Evolutionary conservation across 30 jellyfish, hydroid and myxozoan genomes (phyloP), one percentile per base, ranked within the genome.

Genomic region (Morbakka virulenta): DNA sequence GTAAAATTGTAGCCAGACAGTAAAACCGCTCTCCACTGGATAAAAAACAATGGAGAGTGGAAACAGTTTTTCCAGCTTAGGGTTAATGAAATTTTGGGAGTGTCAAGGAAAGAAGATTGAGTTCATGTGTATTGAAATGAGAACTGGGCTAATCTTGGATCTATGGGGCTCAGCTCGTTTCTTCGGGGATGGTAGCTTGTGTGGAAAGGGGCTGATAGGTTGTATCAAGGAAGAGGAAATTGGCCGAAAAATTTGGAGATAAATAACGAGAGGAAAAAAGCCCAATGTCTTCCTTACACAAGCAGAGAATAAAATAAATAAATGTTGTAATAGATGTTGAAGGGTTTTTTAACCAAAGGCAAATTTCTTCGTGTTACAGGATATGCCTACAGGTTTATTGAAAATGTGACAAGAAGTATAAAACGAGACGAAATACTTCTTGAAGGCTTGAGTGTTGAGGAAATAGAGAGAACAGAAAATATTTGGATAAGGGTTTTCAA

Each of bases 151-250:
- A 87, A 82, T 35, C 22, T 82, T 4, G 88, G 87, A 26, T 70
- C 94, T 51, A 72, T 87, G 41, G 88, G 94, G 22, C 73, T 51
- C 87, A 0, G 85, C 86, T 11, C 34, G 50, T 9, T 23, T 28
- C 12, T 66, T 81, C 28, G 32, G 24, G 29, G 51, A 52, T 22
- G 32, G 72, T 28, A 49, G 32, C 32, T 47, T 81, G 62, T 81
- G 86, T 81, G 93, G 93, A 47, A 81, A 69, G 93, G 89, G 20
- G 87, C 93, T 29, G 22, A 33, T 4, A 67, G 86, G 93, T 50
- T 81, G 1, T 30, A 72, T 6, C 23, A 52, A 50, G 93, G 70
- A 52, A 52, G 53, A 36, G n/a, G 27, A 0, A 50, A 24, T 2
- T 81, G 93, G 93, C 93, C 86, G 31, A 81, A 26, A 4, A 29